Evolutionary conservation across 1,140 invertebrate genomes (phyloP), one percentile per base, ranked within the genome.

Genomic region (Mylabris phalerata): DNA sequence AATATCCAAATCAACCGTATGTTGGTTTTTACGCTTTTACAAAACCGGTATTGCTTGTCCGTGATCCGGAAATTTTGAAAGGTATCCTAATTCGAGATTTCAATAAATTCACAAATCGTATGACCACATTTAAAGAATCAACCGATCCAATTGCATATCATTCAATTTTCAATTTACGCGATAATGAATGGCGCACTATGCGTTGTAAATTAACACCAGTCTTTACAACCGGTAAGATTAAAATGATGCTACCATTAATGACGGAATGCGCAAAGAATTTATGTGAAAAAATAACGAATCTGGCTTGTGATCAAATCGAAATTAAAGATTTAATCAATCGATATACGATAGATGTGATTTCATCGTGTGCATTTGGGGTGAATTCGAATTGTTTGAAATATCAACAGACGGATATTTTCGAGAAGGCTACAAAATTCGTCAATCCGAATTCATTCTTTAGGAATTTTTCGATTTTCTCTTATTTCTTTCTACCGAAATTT

Each of bases 41-140:
- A 0, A 65, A 72, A 55, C 76, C 77, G 0, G 57, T 45, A 11
- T 48, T 69, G 4, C 40, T 66, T 3, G 27, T 66, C 0, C 67
- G 73, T 51, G 75, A 76, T 60, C 75, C 74, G 1, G 72, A 79
- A 49, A 39, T 80, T 0, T 71, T 80, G 7, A 79, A 77, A 62
- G 50, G 69, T 3, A 70, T 82, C 3, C 50, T 75, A n/a, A 66
- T 78, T 4, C 77, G 75, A 60, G 78, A 81, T 64, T 81, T 78
- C 47, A 39, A 49, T n/a, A 52, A 54, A 26, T 62, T 59, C 19
- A 39, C 51, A 7, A 48, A 62, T 25, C 47, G 61, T 19, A 43
- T 38, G 9, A 49, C 55, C 1, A 49, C 45, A 7, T 50, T 42
- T 1, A 56, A 59, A 10, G 42, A 52, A 51, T 27, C 39, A 32